A percentile compares a stretch with the other conserved stretches of the same genome.
phyloP scores from a whole-genome alignment of 2,797 vertebrate species.

The Botia almorhae region DNA sequence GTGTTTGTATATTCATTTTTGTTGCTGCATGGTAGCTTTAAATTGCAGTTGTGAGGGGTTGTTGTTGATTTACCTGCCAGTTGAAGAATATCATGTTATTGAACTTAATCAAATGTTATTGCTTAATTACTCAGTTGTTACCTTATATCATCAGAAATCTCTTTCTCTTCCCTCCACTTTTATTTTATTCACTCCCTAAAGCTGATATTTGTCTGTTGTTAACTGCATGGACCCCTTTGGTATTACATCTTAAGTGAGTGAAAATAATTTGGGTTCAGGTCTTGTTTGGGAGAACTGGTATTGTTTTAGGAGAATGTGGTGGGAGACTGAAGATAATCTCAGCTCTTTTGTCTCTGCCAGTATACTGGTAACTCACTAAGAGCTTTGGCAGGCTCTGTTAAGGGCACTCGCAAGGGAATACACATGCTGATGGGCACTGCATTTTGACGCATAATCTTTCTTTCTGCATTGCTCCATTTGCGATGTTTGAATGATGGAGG shows the following conservation, averaged over 20 bases:
- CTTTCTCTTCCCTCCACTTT: background rate
- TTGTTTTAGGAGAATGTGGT: slow-evolving; percentile 64
- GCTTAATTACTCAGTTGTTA: slow-evolving; percentile 5
- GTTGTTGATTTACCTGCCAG: slow-evolving; percentile 21
- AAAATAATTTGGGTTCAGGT: slow-evolving; percentile 46
- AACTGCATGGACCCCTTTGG: slow-evolving; percentile 20
- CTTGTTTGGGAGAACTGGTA: slow-evolving; percentile 53
- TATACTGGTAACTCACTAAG: slow-evolving; percentile 71
- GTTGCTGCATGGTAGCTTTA: slow-evolving; percentile 42
- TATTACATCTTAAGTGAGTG: slow-evolving; percentile 30
- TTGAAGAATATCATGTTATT: slow-evolving; percentile 7
- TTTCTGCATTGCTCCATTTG: slow-evolving; percentile 13
- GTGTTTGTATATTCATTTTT: slow-evolving; percentile 65
- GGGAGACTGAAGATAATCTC: slow-evolving; percentile 66
- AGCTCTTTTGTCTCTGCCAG: slow-evolving; percentile 65
- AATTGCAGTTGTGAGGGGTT: slow-evolving; percentile 15
- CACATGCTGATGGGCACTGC: slow-evolving; percentile 58
- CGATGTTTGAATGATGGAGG: background rate
- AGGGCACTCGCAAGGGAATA: slow-evolving; percentile 67
- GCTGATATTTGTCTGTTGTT: slow-evolving; percentile 41
- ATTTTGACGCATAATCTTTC: slow-evolving; percentile 55
- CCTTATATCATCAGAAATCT: background rate
- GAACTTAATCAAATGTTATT: slow-evolving; percentile 16
- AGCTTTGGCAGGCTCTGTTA: slow-evolving; percentile 65
- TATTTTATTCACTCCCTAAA: background rate